Percentiles rank a stretch among this genome's conserved stretches.
These are phyloP conservation scores for Apis dorsata DNA, from an alignment of 1,140 invertebrate genomes.

Conservation along the genomic window DNA sequence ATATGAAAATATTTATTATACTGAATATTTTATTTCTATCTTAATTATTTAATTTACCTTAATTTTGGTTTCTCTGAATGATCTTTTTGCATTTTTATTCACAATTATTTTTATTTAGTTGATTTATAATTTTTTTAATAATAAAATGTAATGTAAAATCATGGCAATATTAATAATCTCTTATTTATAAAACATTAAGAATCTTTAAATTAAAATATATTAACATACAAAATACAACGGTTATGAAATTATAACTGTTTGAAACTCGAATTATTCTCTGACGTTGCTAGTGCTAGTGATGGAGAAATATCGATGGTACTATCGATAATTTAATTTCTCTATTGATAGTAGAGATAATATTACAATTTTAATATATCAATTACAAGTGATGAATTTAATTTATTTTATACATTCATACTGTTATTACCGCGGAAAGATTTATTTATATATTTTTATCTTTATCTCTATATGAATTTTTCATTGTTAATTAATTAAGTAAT, in stretches of 20 bases:
- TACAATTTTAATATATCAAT: no score
- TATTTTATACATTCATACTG: no score
- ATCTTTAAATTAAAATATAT: neutral
- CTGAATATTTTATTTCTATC: no score
- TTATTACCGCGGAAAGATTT: no score
- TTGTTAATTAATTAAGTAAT: no score
- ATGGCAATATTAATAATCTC: neutral
- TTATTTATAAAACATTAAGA: neutral
- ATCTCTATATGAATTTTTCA: no score
- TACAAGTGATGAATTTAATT: no score
- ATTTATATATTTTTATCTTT: no score
- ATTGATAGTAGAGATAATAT: no score
- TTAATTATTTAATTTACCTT: neutral
- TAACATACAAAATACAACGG: neutral
- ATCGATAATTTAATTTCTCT: no score
- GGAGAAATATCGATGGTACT: no score
- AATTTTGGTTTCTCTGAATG: neutral
- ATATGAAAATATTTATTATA: neutral
- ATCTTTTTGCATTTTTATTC: conserved; percentile 15
- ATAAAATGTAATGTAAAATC: neutral
- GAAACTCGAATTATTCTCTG: conserved; percentile 2
- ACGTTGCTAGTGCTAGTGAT: no score
- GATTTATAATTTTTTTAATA: neutral
- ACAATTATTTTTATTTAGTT: neutral
- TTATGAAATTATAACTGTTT: neutral